Percentiles rank a stretch among this genome's conserved stretches.
phyloP scores from a whole-genome alignment of 2,113 vertebrate species.

The Vidua macroura region DNA sequence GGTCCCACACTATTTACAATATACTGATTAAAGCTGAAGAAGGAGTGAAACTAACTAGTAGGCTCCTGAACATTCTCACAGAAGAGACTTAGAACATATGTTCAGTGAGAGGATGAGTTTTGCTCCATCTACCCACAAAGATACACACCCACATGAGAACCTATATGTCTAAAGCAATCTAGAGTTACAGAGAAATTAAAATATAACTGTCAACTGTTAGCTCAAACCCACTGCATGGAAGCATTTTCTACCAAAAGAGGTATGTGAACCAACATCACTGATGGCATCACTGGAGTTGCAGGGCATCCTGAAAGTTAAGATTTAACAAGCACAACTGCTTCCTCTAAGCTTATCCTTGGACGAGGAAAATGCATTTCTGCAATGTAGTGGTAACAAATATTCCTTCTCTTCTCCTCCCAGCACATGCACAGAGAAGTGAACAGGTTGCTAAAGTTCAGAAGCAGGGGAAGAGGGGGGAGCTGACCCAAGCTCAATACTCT shows the following conservation, averaged over 20 bases:
- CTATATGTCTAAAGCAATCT: not conserved
- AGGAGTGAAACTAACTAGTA: not conserved
- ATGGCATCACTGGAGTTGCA: not conserved
- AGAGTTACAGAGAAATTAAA: not conserved
- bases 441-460: not conserved
- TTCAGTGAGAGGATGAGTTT: not conserved
- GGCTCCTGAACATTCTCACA: not conserved
- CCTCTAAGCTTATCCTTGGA: not conserved
- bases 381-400: not conserved
- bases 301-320: not conserved
- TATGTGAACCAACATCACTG: not conserved
- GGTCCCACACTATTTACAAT: not conserved
- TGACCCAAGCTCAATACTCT: not conserved
- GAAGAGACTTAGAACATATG: not conserved
- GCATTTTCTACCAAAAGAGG: not conserved
- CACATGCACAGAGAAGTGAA: not conserved
- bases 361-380: not conserved
- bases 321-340: not conserved
- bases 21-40: not conserved
- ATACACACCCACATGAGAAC: not conserved
- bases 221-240: not conserved
- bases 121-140: not conserved
- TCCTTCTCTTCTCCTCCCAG: not conserved
- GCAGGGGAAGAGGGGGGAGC: rapidly evolving
- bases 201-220: not conserved